These are phyloP conservation scores for Dendrocincla tyrannina DNA, from an alignment of 2,797 vertebrate genomes.

Conservation along the genomic window DNA sequence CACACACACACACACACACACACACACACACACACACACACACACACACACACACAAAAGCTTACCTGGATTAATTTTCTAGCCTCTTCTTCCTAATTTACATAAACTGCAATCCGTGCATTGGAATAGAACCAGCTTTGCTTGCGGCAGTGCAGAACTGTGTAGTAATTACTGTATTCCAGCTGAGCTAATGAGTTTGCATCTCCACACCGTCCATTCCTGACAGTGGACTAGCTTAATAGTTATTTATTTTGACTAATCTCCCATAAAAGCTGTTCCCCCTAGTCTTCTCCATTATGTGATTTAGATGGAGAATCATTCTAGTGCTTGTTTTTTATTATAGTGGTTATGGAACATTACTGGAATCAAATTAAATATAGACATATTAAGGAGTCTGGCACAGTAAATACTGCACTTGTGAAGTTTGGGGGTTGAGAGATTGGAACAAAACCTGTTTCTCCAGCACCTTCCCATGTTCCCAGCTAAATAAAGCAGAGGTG, in stretches of 20 bases:
- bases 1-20: background rate
- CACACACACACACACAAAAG: background rate
- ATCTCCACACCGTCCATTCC: background rate
- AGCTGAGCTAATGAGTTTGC: constrained; percentile 49
- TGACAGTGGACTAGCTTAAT: constrained; percentile 33
- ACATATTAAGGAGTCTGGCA: constrained; percentile 60
- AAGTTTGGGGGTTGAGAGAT: constrained; percentile 55
- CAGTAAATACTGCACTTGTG: constrained; percentile 60
- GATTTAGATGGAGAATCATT: constrained; percentile 49
- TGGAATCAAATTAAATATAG: constrained; percentile 68
- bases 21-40: background rate
- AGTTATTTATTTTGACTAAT: constrained; percentile 63
- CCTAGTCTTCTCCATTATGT: constrained; percentile 37
- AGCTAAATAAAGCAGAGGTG: constrained; percentile 61
- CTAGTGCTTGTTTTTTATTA: constrained; percentile 60
- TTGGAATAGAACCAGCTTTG: background rate
- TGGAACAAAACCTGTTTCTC: constrained; percentile 55
- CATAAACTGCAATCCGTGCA: background rate
- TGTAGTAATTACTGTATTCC: constrained; percentile 32
- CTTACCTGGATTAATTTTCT: background rate
- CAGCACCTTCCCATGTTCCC: constrained; percentile 51
- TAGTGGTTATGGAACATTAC: constrained; percentile 58
- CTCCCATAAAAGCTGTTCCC: constrained; percentile 17
- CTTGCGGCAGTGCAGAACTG: background rate
- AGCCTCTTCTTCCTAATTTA: constrained; percentile 7